phyloP scores from a whole-genome alignment of 1,140 invertebrate genomes.

The Eumaeus atala region DNA sequence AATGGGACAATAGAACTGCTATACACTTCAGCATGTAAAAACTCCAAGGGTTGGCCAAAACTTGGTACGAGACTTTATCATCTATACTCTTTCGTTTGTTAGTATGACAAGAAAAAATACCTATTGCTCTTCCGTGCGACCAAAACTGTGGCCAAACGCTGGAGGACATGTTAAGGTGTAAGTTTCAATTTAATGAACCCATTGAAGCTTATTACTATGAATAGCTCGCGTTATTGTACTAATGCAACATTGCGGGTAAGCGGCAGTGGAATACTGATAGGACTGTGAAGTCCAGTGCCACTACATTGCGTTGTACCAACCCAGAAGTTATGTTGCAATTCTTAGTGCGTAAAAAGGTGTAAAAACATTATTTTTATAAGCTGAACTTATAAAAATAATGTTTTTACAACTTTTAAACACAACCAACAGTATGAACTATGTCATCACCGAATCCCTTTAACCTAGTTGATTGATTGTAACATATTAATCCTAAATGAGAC shows the following conservation, averaged over 20 bases:
- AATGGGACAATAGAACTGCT: constrained; percentile 28
- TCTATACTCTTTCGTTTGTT: constrained; percentile 26
- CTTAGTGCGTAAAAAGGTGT: constrained; percentile 29
- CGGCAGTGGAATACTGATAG: constrained; percentile 30
- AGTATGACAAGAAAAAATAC: constrained; percentile 32
- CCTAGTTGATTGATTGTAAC: too few relatives aligned
- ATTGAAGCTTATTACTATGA: constrained; percentile 33
- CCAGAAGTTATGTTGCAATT: constrained; percentile 27
- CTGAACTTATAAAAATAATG: background rate
- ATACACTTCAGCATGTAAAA: constrained; percentile 32
- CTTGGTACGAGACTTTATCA: constrained; percentile 27
- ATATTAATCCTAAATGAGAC: constrained; percentile 12
- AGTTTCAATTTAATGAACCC: constrained; percentile 27
- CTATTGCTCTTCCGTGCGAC: constrained; percentile 28
- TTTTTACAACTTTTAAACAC: too few relatives aligned
- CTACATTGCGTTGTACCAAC: constrained; percentile 24
- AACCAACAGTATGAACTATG: constrained; percentile 19
- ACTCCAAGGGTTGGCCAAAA: constrained; percentile 30
- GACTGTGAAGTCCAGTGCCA: constrained; percentile 27
- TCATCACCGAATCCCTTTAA: constrained; percentile 16
- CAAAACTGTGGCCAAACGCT: constrained; percentile 34
- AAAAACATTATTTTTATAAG: background rate
- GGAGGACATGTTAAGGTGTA: constrained; percentile 31
- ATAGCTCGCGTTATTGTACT: constrained; percentile 30
- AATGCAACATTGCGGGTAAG: constrained; percentile 32